Conservation (phyloP, 2,113 vertebrate genomes). For the Labrus mixtus region DNA sequence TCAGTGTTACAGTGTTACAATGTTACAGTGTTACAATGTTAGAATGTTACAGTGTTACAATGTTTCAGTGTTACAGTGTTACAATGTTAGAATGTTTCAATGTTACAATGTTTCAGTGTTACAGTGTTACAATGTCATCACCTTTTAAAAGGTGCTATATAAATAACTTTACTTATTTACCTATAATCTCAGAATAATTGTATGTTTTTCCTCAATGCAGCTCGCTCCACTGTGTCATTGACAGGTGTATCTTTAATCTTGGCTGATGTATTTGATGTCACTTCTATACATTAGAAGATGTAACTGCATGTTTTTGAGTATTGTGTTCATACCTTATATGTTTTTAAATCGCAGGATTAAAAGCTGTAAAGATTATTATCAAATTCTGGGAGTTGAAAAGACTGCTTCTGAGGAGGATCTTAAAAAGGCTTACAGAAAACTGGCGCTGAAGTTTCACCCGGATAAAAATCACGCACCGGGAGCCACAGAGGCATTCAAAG, state of each 20-base stretch:
- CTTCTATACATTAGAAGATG: neutral
- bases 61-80: no score
- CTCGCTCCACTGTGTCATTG: no score
- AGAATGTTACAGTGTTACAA: no score
- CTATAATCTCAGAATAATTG: neutral
- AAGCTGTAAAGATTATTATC: constrained; percentile 97
- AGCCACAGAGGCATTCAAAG: constrained; percentile 95
- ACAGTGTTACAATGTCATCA: no score
- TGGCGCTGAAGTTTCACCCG: constrained; percentile 85
- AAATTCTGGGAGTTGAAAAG: constrained; percentile 94
- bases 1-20: no score
- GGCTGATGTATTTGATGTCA: neutral
- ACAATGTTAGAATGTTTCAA: no score
- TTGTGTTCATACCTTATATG: neutral
- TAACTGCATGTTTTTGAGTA: neutral
- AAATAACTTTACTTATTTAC: no score
- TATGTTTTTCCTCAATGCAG: neutral
- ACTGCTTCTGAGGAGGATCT: constrained; percentile 93
- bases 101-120: no score
- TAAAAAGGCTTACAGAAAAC: constrained; percentile 88
- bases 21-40: no score
- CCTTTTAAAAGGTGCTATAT: no score
- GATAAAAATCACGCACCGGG: constrained; percentile 87
- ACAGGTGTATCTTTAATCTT: neutral
- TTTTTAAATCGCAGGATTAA: constrained; percentile 87